Conservation (phyloP, 64 coral and sea anemone genomes). For the Stichodactyla mertensii region DNA sequence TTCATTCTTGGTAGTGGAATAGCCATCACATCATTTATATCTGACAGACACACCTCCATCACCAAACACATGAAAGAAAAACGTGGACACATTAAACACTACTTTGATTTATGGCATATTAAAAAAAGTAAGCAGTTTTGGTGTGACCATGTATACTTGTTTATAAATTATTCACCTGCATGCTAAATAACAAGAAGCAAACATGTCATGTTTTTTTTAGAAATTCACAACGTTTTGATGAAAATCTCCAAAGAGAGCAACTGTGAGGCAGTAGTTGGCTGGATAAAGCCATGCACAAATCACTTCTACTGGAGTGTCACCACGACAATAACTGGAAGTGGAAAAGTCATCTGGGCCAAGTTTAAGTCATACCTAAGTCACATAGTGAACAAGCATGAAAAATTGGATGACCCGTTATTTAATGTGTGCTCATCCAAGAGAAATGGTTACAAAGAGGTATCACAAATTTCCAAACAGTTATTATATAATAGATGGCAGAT, state of each 20-base stretch:
- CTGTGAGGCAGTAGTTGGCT: background rate
- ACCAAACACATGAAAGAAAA: constrained; percentile 20
- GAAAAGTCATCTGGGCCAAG: constrained; percentile 14
- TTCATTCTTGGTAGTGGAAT: constrained; percentile 34
- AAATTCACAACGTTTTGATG: constrained; percentile 21
- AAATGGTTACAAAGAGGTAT: no score
- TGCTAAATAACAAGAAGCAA: no score
- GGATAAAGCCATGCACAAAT: constrained; percentile 1
- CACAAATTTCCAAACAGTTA: no score
- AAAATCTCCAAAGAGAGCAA: constrained; percentile 24
- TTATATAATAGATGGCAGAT: no score
- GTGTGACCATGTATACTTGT: no score
- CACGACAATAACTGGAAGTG: constrained; percentile 1
- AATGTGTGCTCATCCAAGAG: background rate
- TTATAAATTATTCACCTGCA: no score
- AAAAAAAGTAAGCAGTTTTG: constrained; percentile 42
- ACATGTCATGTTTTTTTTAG: background rate
- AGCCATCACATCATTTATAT: constrained; percentile 24
- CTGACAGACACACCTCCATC: constrained; percentile 31
- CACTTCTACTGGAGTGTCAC: constrained; percentile 25
- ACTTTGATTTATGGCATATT: constrained; percentile 44
- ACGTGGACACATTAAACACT: constrained; percentile 27
- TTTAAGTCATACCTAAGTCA: constrained; percentile 13
- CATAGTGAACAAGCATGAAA: background rate
- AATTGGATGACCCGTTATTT: background rate